Evolutionary conservation across 2,113 vertebrate genomes (phyloP).

Genomic region (Porphyrio hochstetteri): DNA sequence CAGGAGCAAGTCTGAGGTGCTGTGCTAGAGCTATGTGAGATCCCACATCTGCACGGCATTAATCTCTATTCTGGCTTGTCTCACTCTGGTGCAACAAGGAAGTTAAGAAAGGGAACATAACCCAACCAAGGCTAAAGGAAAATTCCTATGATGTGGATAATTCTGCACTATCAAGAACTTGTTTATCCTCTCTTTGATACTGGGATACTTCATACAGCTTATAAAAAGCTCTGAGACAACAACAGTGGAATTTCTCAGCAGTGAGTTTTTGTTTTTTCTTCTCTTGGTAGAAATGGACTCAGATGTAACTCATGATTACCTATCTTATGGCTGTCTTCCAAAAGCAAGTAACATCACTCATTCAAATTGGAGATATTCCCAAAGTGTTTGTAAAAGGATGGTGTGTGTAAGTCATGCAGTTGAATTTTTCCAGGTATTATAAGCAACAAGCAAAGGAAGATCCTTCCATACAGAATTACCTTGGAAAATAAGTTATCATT

Average conservation of each 20-base stretch:
- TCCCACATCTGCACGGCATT: not conserved
- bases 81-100: not conserved
- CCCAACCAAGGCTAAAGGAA: not conserved
- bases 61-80: not conserved
- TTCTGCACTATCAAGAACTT: not conserved
- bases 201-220: not conserved
- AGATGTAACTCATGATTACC: not conserved
- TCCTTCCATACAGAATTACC: not conserved
- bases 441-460: not conserved
- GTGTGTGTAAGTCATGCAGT: not conserved
- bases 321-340: not conserved
- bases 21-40: not conserved
- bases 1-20: not conserved
- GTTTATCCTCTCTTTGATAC: not conserved
- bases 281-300: not conserved
- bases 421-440: not conserved
- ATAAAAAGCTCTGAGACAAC: not conserved
- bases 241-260: not conserved
- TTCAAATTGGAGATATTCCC: not conserved
- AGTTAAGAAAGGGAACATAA: not conserved
- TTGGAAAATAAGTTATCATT: not conserved
- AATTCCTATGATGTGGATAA: not conserved
- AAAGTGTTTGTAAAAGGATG: not conserved
- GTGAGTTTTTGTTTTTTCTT: not conserved
- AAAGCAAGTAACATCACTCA: not conserved